These are phyloP conservation scores for Dendrolimus kikuchii DNA, from an alignment of 1,140 invertebrate genomes.

Conservation along the genomic window DNA sequence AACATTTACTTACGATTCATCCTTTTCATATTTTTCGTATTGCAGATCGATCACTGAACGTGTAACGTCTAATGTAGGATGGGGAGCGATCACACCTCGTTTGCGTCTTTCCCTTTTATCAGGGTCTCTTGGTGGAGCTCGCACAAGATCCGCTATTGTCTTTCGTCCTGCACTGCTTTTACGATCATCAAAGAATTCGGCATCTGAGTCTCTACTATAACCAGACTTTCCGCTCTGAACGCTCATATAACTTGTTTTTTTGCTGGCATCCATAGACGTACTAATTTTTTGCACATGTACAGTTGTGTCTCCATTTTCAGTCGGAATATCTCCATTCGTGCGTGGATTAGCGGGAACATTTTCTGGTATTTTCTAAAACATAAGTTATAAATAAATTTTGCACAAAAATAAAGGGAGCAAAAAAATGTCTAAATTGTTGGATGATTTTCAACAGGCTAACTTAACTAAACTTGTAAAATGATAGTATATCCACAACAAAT, in stretches of 20 bases:
- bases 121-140: slow-evolving; percentile 19
- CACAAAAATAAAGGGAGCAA: not conserved
- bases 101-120: slow-evolving; percentile 39
- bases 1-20: slow-evolving; percentile 20
- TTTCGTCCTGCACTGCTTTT: slow-evolving; percentile 44
- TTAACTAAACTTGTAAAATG: too few relatives aligned
- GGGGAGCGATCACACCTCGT: slow-evolving; percentile 49
- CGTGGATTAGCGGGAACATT: slow-evolving; percentile 1
- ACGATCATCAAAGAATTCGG: slow-evolving; percentile 33
- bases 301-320: slow-evolving; percentile 9
- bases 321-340: slow-evolving; percentile 4
- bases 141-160: slow-evolving; percentile 48
- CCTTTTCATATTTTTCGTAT: slow-evolving; percentile 62
- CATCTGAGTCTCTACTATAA: slow-evolving; percentile 31
- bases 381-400: too few relatives aligned
- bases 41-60: slow-evolving; percentile 41
- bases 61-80: slow-evolving; percentile 32
- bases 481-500: too few relatives aligned
- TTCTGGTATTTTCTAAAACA: slow-evolving; percentile 16
- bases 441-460: too few relatives aligned
- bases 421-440: not conserved
- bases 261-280: slow-evolving; percentile 30
- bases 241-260: slow-evolving; percentile 52
- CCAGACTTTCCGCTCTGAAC: slow-evolving; percentile 43
- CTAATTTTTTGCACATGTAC: slow-evolving; percentile 27